Base-by-base conservation (phyloP, 1,140 invertebrate genomes). In the Drosophila oshimai region DNA sequence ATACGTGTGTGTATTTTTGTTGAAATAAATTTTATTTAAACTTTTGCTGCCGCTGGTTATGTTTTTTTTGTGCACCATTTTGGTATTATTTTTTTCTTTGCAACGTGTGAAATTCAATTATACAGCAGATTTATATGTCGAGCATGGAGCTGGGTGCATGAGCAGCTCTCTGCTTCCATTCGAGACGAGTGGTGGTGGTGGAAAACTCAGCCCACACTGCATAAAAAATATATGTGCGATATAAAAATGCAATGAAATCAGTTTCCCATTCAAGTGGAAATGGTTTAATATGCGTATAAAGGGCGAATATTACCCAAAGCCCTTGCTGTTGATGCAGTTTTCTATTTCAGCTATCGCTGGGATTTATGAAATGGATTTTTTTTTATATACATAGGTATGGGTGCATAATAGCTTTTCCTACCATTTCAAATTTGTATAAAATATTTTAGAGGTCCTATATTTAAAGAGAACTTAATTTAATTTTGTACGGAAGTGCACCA, bases 11-110 rank as follows among this genome's bases (percentile, higher is more conserved):
- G 49, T 87, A 70, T 86, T 86, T 86, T 87, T 86, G 76, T 87
- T 81, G 81, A 86, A 86, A 87, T 86, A 86, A 86, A 86, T 87
- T 86, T 86, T 86, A 86, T 86, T 87, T 86, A 86, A 86, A 86
- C 81, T 86, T 81, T 86, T 62, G 69, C 75, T 61, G 53, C 68
- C 69, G 13, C 73, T 65, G 58, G 61, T 31, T 49, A 31, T 64
- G 50, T 58, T 72, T 77, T 60, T 42, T 74, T 53, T 67, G 41
- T 55, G 47, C 55, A 60, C 15, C 55, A 58, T 67, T 53, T 49
- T 51, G 24, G 24, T 68, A 12, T 69, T 70, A 37, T 70, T 74
- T 61, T 55, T 60, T 50, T 53, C 41, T 36, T 36, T 50, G 62
- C 84, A 80, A 86, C 76, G 81, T 86, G 81, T 86, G 81, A 86